Evolutionary conservation across 2,888 invertebrate species (phyloP).

Genomic region (Onthophagus sagittarius): DNA sequence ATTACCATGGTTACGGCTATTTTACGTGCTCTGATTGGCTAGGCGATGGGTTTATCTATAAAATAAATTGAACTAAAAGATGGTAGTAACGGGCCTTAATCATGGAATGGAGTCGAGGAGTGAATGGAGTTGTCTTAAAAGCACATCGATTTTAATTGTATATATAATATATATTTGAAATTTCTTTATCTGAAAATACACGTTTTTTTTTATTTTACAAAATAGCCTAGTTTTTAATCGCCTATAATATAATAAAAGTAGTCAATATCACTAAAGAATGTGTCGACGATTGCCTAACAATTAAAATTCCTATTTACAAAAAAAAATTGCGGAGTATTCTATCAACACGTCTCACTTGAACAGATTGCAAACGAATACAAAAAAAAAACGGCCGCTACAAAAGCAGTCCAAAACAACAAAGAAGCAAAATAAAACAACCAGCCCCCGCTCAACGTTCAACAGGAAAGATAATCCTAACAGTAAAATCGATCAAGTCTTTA

Average conservation of each 20-base stretch:
- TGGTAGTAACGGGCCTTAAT: too few relatives aligned
- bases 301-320: neutral
- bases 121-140: too few relatives aligned
- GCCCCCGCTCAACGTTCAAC: too few relatives aligned
- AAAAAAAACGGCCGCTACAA: neutral
- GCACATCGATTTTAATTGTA: neutral
- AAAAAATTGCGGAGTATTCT: neutral
- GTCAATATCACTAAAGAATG: neutral
- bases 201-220: slow-evolving; percentile 17
- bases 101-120: too few relatives aligned
- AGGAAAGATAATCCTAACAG: too few relatives aligned
- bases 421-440: neutral
- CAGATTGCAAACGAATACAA: neutral
- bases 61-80: too few relatives aligned
- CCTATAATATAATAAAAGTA: neutral
- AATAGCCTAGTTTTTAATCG: slow-evolving; percentile 13
- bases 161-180: slow-evolving; percentile 21
- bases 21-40: too few relatives aligned
- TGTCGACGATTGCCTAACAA: neutral
- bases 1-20: too few relatives aligned
- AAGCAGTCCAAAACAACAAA: neutral
- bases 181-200: slow-evolving; percentile 22
- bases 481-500: neutral
- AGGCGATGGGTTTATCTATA: too few relatives aligned
- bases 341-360: neutral